phyloP scores from a whole-genome alignment of 2,113 vertebrate species.

The Camelus dromedarius region DNA sequence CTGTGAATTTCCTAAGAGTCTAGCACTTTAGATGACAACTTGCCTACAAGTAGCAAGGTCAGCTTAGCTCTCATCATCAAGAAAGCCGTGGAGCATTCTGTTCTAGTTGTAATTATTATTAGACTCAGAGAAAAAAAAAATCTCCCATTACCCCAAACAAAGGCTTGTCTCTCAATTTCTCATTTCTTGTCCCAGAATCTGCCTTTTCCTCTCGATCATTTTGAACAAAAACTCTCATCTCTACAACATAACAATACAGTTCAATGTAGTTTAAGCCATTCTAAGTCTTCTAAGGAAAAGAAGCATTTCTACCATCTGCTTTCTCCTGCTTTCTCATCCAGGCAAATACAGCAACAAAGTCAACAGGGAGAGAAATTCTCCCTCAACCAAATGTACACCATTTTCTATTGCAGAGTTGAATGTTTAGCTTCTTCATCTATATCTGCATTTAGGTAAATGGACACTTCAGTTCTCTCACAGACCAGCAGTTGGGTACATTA shows the following conservation, averaged over 20 bases:
- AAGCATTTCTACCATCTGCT: neutral
- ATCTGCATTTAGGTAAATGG: neutral
- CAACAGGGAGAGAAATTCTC: neutral
- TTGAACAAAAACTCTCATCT: slow-evolving; percentile 6
- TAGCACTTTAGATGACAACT: neutral
- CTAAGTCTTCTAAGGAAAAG: slow-evolving; percentile 23
- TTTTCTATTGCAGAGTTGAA: neutral
- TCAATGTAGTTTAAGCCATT: neutral
- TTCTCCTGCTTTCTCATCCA: neutral
- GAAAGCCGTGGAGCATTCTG: neutral
- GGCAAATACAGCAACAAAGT: neutral
- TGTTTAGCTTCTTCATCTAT: neutral
- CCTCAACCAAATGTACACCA: neutral
- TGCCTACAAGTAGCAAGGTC: neutral
- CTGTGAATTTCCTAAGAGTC: neutral
- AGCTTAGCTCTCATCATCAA: neutral
- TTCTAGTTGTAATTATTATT: neutral
- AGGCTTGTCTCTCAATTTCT: neutral
- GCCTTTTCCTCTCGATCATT: neutral
- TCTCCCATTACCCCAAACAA: neutral
- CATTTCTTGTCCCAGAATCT: neutral
- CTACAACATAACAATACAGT: neutral
- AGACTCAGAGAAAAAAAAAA: neutral
- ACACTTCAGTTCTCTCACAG: neutral
- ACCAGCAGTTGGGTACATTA: neutral